Conservation (phyloP, 2,797 vertebrate genomes). For the Sebastes miniatus region DNA sequence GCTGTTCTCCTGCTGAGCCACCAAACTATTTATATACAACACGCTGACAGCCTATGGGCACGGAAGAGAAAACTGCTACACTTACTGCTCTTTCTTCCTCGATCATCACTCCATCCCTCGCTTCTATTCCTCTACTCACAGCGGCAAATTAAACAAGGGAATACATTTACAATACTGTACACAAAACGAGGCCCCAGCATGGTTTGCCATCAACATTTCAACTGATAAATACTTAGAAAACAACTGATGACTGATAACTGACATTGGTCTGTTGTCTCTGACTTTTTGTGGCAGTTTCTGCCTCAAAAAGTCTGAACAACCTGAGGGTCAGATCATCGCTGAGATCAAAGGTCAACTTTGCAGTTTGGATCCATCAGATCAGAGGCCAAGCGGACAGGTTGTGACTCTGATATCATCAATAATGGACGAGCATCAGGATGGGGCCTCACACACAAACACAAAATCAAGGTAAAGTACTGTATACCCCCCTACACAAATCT, state of each 20-base stretch:
- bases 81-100: constrained; percentile 30
- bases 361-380: constrained; percentile 43
- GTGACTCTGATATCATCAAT: constrained; percentile 61
- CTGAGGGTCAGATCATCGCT: constrained; percentile 1
- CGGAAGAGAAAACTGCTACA: constrained; percentile 63
- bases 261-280: not conserved
- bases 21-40: constrained; percentile 71
- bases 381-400: constrained; percentile 21
- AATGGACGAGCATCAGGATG: constrained; percentile 47
- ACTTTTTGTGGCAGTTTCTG: not conserved
- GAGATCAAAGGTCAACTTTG: constrained; percentile 54
- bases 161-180: not conserved
- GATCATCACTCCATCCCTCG: constrained; percentile 7
- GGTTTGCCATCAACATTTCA: not conserved
- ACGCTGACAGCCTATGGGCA: constrained; percentile 53
- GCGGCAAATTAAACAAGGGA: not conserved
- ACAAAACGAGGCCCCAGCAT: not conserved
- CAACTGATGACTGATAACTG: not conserved
- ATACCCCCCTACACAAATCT: not conserved
- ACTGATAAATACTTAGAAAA: not conserved
- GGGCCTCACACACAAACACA: not conserved
- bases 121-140: not conserved
- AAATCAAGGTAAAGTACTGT: not conserved
- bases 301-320: not conserved
- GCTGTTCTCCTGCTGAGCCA: constrained; percentile 74